Evolutionary conservation across 2,113 vertebrate species (phyloP), one percentile per base, ranked within the genome.

Genomic region (Lophochroa leadbeateri): DNA sequence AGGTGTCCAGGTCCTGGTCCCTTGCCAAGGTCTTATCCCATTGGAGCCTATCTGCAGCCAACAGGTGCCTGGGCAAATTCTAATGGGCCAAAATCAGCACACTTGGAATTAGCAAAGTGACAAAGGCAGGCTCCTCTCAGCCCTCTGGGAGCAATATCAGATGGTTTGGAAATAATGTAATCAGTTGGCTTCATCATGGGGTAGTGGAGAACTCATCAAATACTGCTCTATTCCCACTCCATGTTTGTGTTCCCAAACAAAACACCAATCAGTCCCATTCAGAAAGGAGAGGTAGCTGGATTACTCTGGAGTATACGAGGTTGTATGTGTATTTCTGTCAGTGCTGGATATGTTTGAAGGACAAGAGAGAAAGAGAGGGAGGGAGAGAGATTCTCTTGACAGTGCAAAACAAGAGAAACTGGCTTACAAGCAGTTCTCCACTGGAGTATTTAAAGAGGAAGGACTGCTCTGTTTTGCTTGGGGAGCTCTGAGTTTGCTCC

Each of bases 51-150:
- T 85, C 46, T 80, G 49, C 35, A 90, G 90, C 79, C 72, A 90
- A 57, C 96, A 94, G 96, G 82, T 95, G 92, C 71, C 79, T 41
- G 33, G 67, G 68, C 63, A 94, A 95, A 95, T 95, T 94, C 79
- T 79, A 44, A 1, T 55, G 11, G 7, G 47, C 64, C 92, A 92
- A 93, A 94, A 88, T 90, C 82, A 88, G 61, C 76, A 78, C 50
- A 41, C 76, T 93, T 78, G 60, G 79, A 92, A 95, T 95, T 78
- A 93, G 82, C 35, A 41, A 83, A 94, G 47, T 88, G 85, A 88
- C 55, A 84, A 86, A 92, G 52, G 55, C 80, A 78, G 71, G 55
- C 39, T 89, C 53, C 64, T 55, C 2, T 0, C 33, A 84, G 67
- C 24, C 43, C 20, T 75, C 35, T 69, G 53, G 55, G 60, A 83